A percentile compares a stretch with the other conserved stretches of the same genome.
Conservation (phyloP, 2,888 invertebrate species). For the Drosophila nr. medialis region DNA sequence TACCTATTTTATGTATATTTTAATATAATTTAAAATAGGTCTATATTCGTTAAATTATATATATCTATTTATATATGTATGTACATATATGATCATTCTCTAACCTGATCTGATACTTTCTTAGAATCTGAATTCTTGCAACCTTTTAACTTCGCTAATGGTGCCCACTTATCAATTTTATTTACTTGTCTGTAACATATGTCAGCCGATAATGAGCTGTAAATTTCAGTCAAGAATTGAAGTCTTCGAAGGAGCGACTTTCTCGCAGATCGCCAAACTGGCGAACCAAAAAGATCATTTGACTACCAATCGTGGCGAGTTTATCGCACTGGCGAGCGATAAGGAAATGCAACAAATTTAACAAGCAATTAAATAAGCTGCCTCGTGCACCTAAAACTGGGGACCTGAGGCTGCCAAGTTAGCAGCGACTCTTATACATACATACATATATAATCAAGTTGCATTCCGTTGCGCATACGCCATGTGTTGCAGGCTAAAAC, state of each 20-base stretch:
- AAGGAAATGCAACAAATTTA: slow-evolving; percentile 56
- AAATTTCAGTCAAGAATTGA: slow-evolving; percentile 14
- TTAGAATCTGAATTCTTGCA: neutral
- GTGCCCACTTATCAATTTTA: neutral
- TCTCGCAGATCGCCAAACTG: slow-evolving; percentile 25
- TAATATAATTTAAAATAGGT: neutral
- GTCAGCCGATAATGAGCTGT: neutral
- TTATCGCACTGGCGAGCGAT: slow-evolving; percentile 43
- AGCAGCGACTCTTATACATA: slow-evolving; percentile 55
- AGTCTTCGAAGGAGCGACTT: slow-evolving; percentile 26
- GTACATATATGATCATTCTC: neutral
- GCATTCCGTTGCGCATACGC: slow-evolving; percentile 61
- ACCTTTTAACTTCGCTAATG: neutral
- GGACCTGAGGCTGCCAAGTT: slow-evolving; percentile 54
- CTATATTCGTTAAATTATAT: neutral
- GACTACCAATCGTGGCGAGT: slow-evolving; percentile 26
- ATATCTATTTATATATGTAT: neutral
- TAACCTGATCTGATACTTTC: neutral
- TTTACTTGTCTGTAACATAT: neutral
- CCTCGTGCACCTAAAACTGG: slow-evolving; percentile 15
- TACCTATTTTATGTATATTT: neutral
- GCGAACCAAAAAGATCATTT: slow-evolving; percentile 18
- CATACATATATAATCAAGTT: slow-evolving; percentile 34
- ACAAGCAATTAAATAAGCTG: slow-evolving; percentile 56
- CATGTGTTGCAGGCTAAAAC: slow-evolving; percentile 39